Base-by-base conservation (phyloP, 2,113 vertebrate genomes). In the Cephalophus harveyi region DNA sequence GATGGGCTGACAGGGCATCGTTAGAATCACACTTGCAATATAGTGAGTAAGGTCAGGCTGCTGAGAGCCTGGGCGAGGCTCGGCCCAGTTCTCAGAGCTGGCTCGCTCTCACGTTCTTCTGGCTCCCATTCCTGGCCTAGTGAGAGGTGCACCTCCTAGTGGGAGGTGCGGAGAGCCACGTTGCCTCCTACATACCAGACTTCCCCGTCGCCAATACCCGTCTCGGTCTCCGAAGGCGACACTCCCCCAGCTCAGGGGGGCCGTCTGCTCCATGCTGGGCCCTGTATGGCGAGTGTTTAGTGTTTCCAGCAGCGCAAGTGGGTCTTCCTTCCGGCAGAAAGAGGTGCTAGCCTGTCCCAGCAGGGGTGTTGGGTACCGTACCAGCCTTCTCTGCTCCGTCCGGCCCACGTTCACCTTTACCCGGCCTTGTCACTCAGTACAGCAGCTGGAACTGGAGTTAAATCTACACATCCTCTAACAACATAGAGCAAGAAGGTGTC, bases 181-280 rank as follows among this genome's bases (percentile, higher is more conserved):
- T 3, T 12, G 54, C 6, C 3, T 55, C 11, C 40, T 28, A 19
- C 50, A 3, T 6, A 33, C 17, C 55, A 36, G 79, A 33, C 43
- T 67, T 64, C 9, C 48, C 74, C 28, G 48, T 9, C 0, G 0
- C 43, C 79, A 3, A 0, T 2, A 2, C 15, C 50, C 3, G 1
- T 40, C 86, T 23, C 11, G 6, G 8, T 16, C 46, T 87, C 54
- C n/a, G 76, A 76, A n/a, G 54, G 36, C 3, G n/a, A 28, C 13
- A 7, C 5, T 16, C 16, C 23, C 48, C 40, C 6, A 6, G 8
- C 11, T 28, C 13, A 33, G 4, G 4, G 23, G 67, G 23, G 4
- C 28, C 23, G 0, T 14, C 81, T 9, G 7, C 21, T 28, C 55
- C 50, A 8, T 0, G 7, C 64, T 28, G 48, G 40, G n/a, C 36